Base-by-base conservation (phyloP, 1,140 invertebrate genomes). In the Pseudomyrmex dendroicus region DNA sequence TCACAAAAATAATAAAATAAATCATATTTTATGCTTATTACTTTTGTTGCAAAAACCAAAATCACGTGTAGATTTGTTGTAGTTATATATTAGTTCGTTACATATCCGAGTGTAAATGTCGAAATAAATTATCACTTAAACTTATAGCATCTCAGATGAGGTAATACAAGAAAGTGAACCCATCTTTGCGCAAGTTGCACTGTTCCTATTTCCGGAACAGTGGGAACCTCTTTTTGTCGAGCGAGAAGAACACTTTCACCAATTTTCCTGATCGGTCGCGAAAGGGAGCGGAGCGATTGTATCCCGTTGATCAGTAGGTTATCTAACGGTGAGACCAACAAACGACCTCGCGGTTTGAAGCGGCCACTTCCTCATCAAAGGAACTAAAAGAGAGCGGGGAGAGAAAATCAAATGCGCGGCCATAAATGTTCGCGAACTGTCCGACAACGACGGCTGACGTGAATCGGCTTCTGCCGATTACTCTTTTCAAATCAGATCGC, bases 201-300 rank as follows among this genome's bases (percentile, higher is more conserved):
- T 62, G 85, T 78, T 73, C 54, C 66, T 86, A 87, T 90, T 92
- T 90, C 87, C 86, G 87, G 73, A 87, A 72, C 84, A 70, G n/a
- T 63, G 15, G 15, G n/a, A 22, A 54, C 10, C 50, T 56, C 44
- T 89, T 90, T 89, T 90, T 89, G 61, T 83, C 78, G 77, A 25
- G 44, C 48, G 78, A 84, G 84, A 76, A 70, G 50, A 90, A 80
- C 84, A 92, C 92, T 93, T 93, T 93, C 92, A 84, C 92, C 77
- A 78, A 89, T 92, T 91, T 91, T 90, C 70, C 83, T 25, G 66
- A 84, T 84, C 52, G 66, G 25, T 70, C 4, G 10, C 44, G 54
- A 22, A 80, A 72, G 67, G 76, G 67, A 80, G 54, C 66, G 66
- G 48, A 64, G 12, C 8, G 35, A 12, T 52, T n/a, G 50, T 20